Evolutionary conservation across 2,888 invertebrate species (phyloP), one percentile per base, ranked within the genome.

Genomic region (Xylota sylvarum): DNA sequence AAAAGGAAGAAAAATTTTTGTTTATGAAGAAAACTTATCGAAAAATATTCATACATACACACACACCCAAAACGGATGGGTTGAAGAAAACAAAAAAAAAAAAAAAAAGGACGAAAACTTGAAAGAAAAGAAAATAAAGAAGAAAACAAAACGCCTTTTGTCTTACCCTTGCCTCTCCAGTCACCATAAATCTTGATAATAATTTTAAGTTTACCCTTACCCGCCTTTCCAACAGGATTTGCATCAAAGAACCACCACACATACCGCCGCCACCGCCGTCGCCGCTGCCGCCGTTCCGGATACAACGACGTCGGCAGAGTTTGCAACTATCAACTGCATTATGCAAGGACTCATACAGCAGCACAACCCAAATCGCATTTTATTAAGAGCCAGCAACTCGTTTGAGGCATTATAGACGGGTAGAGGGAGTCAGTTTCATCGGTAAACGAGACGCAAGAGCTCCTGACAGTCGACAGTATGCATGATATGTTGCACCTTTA

Each of bases 401-500:
- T 77, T 85, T 65, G 43, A 37, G 72, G 58, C 46, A 77, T 69
- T 55, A 74, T 60, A 69, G 77, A 69, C 77, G 46, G 48, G 58
- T 14, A 60, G 30, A 62, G 72, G 64, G 58, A 80, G 69, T 69
- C 27, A 60, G 50, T 70, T 64, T 46, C 76, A 85, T 65, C 55
- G 79, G 32, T 32, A 79, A 79, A 74, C 70, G 80, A 80, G 40
- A 55, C 64, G 35, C 84, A 80, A 65, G 43, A 76, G 70, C 69
- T 62, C 52, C 72, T 64, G 40, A 76, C 37, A 80, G 85, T 80
- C 74, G 79, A 80, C 80, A 62, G 56, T 30, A 81, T 81, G 82
- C 79, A 82, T 88, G 79, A 85, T 88, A 80, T 88, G 82, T 81
- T 81, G 77, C 76, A 83, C 74, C 74, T 87, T 67, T 62, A 80